These are phyloP conservation scores for Prochilodus magdalenae DNA, from an alignment of 2,113 vertebrate species.

Conservation along the genomic window DNA sequence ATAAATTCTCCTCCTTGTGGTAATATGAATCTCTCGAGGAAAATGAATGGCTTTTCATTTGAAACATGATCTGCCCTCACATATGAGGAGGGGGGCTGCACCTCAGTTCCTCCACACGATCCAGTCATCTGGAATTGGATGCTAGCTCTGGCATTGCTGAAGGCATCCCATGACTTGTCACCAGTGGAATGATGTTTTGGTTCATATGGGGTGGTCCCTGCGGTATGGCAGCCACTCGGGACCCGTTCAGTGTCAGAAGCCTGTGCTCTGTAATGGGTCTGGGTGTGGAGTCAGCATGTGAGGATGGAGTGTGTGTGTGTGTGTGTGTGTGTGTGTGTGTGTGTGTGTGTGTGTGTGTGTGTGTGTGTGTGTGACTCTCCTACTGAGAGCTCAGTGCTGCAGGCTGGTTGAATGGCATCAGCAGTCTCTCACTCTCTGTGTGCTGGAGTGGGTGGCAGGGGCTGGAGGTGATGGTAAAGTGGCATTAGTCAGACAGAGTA, in stretches of 20 bases:
- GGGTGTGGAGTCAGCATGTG: slow-evolving; percentile 17
- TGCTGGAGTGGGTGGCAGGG: slow-evolving; percentile 11
- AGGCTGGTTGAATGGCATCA: slow-evolving; percentile 30
- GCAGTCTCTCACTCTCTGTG: slow-evolving; percentile 25
- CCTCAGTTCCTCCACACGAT: not conserved
- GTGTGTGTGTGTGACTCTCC: slow-evolving; percentile 8
- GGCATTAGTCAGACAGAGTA: slow-evolving; percentile 26
- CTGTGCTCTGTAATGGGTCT: not conserved
- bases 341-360: not conserved
- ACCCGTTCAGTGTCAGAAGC: not conserved
- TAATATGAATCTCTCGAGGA: not conserved
- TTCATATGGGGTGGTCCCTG: not conserved
- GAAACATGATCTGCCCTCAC: not conserved
- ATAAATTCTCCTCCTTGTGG: not conserved
- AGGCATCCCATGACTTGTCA: not conserved
- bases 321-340: not conserved
- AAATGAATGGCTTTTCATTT: not conserved
- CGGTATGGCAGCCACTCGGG: not conserved
- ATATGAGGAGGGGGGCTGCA: not conserved
- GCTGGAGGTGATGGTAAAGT: slow-evolving; percentile 39
- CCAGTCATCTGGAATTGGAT: not conserved
- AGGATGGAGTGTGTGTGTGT: not conserved
- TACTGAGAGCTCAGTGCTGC: slow-evolving; percentile 26
- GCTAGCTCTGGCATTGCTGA: not conserved
- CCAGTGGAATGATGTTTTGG: not conserved